These are phyloP conservation scores for Notodonta ziczac DNA, from an alignment of 2,888 invertebrate genomes.

Conservation along the genomic window DNA sequence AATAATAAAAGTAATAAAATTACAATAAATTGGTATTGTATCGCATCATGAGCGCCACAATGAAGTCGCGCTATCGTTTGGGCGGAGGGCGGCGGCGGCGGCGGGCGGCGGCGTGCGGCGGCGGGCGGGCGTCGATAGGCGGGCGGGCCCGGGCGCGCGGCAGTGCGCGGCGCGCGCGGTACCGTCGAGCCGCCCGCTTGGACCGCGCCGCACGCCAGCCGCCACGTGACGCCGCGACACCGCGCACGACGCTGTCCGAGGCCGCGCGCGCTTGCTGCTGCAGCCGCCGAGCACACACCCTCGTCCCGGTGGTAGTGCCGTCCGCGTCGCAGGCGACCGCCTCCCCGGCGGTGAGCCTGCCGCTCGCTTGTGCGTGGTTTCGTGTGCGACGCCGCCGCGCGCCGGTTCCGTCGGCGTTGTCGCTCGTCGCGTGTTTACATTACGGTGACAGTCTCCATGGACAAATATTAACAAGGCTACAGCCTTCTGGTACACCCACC, in stretches of 20 bases:
- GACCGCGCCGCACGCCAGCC: slow-evolving; percentile 41
- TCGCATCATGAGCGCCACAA: slow-evolving; percentile 9
- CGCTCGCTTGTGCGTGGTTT: not conserved
- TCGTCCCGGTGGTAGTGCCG: slow-evolving; percentile 16
- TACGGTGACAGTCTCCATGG: slow-evolving; percentile 15
- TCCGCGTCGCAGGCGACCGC: slow-evolving; percentile 10
- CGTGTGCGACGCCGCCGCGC: slow-evolving; percentile 12
- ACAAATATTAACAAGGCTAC: slow-evolving; percentile 10
- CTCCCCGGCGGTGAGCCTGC: slow-evolving; percentile 7
- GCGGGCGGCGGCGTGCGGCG: slow-evolving; percentile 37
- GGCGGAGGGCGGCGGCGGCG: slow-evolving; percentile 26
- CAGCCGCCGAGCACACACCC: slow-evolving; percentile 35
- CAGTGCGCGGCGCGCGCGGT: slow-evolving; percentile 77
- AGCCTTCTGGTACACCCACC: slow-evolving; percentile 25
- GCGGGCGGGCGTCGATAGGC: slow-evolving; percentile 19
- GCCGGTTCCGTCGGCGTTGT: slow-evolving; percentile 8
- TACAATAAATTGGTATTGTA: slow-evolving; percentile 7
- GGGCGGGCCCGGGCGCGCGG: slow-evolving; percentile 38
- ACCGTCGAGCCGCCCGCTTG: slow-evolving; percentile 56
- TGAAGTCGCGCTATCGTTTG: slow-evolving; percentile 8
- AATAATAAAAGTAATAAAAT: slow-evolving; percentile 7
- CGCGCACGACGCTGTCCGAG: slow-evolving; percentile 1
- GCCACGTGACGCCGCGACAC: slow-evolving; percentile 34
- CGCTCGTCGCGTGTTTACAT: slow-evolving; percentile 21
- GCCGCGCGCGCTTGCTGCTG: slow-evolving; percentile 10